Evolutionary conservation across 2,113 vertebrate species (phyloP), one percentile per base, ranked within the genome.

Genomic region (Chauna torquata): DNA sequence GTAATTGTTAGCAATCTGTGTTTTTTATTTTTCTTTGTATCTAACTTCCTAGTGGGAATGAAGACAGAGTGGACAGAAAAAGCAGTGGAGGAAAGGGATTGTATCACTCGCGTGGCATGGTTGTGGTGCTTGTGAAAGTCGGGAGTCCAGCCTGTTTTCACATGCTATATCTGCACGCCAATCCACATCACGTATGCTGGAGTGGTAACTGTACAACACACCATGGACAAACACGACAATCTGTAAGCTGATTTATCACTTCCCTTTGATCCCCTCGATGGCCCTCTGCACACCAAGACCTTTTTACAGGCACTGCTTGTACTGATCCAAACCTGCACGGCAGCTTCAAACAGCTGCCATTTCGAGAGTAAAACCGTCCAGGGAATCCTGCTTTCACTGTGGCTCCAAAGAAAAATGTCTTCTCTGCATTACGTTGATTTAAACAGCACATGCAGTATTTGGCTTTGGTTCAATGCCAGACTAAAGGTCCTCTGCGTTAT

Each of bases 121-220:
- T 4, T 45, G 28, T 45, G 28, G 12, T 15, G 19, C 36, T 16
- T 38, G 27, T 20, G 72, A 32, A 32, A 42, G 9, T 34, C 20
- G 12, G 0, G 0, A 0, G 2, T 81, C 30, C 49, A 18, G 17
- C 68, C 40, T 61, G 8, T 38, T 70, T 12, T 6, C 25, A 3
- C 8, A 0, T 7, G 20, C 25, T 84, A 34, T n/a, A 9, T 23
- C 12, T n/a, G 13, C 38, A 10, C 19, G 20, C 52, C 61, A 66
- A 0, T 62, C n/a, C 47, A 9, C 8, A 3, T 6, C 30, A 13
- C 1, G 0, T 1, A 7, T 24, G 54, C 36, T 54, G 65, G 24
- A 22, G 9, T 6, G 59, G 18, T 32, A 40, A 34, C 61, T 11
- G 23, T 36, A 1, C 2, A 47, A 50, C 38, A 59, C 32, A 9